phyloP scores from a whole-genome alignment of 2,113 vertebrate genomes.

The Sinocyclocheilus anophthalmus region DNA sequence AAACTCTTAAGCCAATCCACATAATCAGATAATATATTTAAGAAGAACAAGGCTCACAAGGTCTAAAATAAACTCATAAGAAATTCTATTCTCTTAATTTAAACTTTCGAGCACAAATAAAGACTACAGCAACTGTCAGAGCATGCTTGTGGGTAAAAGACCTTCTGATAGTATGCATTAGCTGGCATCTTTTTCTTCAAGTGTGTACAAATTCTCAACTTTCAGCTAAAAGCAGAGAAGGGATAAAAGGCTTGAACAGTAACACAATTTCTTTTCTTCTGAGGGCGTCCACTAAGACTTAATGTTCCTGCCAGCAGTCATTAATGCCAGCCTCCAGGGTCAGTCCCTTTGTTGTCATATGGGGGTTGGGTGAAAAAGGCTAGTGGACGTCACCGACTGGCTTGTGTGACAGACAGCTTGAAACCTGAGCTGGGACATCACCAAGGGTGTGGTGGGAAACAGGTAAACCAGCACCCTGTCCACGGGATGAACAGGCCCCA shows the following conservation, averaged over 20 bases:
- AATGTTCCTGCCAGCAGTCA: conserved; percentile 57
- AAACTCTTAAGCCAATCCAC: neutral
- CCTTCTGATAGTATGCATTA: neutral
- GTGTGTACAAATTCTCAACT: conserved; percentile 18
- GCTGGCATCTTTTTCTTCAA: conserved; percentile 18
- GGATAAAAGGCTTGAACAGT: conserved; percentile 38
- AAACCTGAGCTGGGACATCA: conserved; percentile 58
- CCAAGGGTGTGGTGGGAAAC: conserved; percentile 60
- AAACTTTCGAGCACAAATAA: no score
- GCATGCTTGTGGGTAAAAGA: no score
- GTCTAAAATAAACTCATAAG: no score
- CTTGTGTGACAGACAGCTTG: conserved; percentile 54
- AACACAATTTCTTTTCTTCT: conserved; percentile 51
- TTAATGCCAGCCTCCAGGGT: conserved; percentile 55
- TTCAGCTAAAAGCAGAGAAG: conserved; percentile 37
- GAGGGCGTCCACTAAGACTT: conserved; percentile 35
- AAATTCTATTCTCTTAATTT: no score
- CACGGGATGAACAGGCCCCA: conserved; percentile 47
- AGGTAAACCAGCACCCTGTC: conserved; percentile 52
- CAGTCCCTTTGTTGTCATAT: conserved; percentile 54
- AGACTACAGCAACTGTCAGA: no score
- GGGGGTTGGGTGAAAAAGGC: conserved; percentile 48
- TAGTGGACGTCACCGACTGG: conserved; percentile 45
- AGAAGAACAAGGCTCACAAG: no score
- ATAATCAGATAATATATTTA: no score